These are phyloP conservation scores for Gymnopithys bicolor DNA, from an alignment of 2,797 vertebrate species.

Conservation along the genomic window DNA sequence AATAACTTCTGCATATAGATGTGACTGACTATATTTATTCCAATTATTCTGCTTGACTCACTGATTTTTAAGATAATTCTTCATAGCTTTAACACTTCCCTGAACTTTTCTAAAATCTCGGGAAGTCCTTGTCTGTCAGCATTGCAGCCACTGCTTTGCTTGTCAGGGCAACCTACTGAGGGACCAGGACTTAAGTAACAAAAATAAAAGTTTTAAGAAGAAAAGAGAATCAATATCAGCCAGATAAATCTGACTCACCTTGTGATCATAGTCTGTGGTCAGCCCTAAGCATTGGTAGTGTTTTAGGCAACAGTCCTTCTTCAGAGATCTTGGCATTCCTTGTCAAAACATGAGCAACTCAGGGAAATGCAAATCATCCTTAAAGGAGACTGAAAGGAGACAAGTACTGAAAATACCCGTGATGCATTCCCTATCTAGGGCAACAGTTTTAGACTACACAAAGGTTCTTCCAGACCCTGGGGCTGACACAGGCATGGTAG, in stretches of 20 bases:
- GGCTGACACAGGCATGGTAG: background rate
- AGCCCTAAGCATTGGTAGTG: background rate
- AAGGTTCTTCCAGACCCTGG: background rate
- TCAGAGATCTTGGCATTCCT: background rate
- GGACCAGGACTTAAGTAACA: background rate
- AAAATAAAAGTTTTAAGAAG: background rate
- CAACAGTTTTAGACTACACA: background rate
- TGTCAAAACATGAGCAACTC: background rate
- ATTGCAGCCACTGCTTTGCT: background rate
- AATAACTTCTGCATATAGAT: slow-evolving; percentile 9
- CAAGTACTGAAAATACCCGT: background rate
- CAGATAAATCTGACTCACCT: background rate
- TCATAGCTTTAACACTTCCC: background rate
- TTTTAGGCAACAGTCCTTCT: background rate
- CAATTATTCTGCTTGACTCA: background rate
- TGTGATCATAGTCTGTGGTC: background rate
- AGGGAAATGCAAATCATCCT: background rate
- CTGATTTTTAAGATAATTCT: slow-evolving; percentile 1
- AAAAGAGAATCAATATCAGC: background rate
- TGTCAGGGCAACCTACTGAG: background rate
- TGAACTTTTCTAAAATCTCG: background rate
- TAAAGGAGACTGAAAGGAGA: background rate
- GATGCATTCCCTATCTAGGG: background rate
- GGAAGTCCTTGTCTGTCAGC: background rate
- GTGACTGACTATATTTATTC: background rate